phyloP scores from a whole-genome alignment of 2,888 invertebrate genomes.

The Drosophila macrothrix region DNA sequence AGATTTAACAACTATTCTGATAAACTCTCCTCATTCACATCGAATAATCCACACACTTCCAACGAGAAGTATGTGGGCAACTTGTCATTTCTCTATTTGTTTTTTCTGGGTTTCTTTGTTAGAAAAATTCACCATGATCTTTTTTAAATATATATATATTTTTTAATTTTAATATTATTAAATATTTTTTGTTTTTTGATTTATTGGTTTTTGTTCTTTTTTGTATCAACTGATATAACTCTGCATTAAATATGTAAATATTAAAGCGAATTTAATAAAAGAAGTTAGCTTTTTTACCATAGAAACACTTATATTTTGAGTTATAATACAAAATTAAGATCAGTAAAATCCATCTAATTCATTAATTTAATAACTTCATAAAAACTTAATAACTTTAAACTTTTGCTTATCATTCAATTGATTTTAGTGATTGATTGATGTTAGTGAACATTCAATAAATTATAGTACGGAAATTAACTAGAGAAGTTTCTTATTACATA shows the following conservation, averaged over 20 bases:
- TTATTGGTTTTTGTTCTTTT: too few species aligned
- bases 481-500: not conserved
- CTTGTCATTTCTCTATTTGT: not conserved
- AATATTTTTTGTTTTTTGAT: not conserved
- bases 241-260: not conserved
- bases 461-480: not conserved
- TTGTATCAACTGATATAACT: not conserved
- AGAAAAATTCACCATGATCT: not conserved
- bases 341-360: not conserved
- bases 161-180: not conserved
- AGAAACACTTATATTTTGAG: not conserved
- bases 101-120: not conserved
- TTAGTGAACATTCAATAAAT: not conserved
- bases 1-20: conserved; percentile 27
- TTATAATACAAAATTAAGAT: not conserved
- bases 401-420: not conserved
- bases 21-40: not conserved
- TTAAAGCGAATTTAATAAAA: not conserved
- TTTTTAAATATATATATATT: not conserved
- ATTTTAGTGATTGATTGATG: not conserved
- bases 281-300: not conserved
- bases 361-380: too few species aligned
- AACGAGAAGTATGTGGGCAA: not conserved
- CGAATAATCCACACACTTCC: conserved; percentile 32
- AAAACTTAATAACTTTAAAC: too few species aligned